These are phyloP conservation scores for Morpho achilles DNA, from an alignment of 2,888 invertebrate species.

Conservation along the genomic window DNA sequence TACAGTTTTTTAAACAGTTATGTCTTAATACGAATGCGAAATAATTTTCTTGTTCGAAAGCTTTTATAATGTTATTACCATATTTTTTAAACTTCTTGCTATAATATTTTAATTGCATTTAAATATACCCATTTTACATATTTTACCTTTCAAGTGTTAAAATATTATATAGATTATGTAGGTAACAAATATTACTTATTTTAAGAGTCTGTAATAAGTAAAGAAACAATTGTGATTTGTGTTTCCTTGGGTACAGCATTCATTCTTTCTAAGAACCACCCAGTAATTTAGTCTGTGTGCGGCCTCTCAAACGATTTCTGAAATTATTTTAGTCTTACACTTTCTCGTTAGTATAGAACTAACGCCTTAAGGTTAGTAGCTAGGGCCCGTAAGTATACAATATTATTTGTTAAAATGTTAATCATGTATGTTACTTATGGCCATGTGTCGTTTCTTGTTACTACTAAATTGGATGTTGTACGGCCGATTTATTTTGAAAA, in stretches of 20 bases:
- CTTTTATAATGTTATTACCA: too few relatives aligned
- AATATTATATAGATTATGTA: too few relatives aligned
- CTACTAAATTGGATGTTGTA: too few relatives aligned
- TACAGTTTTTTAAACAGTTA: too few relatives aligned
- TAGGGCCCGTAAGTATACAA: conserved; percentile 31
- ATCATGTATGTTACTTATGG: conserved; percentile 1
- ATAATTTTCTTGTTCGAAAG: too few relatives aligned
- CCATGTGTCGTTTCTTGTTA: not conserved
- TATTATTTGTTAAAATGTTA: conserved; percentile 24
- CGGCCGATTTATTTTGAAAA: too few relatives aligned
- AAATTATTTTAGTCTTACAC: conserved; percentile 52
- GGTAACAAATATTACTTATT: too few relatives aligned
- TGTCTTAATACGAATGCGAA: too few relatives aligned
- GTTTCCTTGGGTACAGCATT: conserved; percentile 31
- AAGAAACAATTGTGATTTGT: conserved; percentile 25
- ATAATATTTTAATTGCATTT: too few relatives aligned
- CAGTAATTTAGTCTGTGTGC: conserved; percentile 36
- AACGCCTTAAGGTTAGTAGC: conserved; percentile 26
- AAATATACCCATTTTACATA: too few relatives aligned
- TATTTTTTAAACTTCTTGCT: too few relatives aligned
- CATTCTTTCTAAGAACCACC: conserved; percentile 43
- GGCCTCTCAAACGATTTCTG: conserved; percentile 39
- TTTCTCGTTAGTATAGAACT: conserved; percentile 47
- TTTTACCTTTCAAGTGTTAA: too few relatives aligned
- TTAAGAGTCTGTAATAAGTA: conserved; percentile 23